Conservation (phyloP, 2,888 invertebrate genomes). For the Gibbula magus region DNA sequence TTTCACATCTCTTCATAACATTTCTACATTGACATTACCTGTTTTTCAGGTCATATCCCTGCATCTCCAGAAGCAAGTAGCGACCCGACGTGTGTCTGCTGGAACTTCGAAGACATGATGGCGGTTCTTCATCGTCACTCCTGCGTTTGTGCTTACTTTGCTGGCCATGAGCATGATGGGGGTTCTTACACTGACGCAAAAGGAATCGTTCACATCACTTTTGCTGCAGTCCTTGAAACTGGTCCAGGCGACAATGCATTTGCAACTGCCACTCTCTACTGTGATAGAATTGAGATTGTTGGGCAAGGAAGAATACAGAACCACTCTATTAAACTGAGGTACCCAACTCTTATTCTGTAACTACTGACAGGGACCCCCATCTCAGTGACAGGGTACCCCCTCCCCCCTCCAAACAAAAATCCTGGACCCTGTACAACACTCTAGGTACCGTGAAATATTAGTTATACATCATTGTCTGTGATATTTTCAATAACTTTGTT, state of each 20-base stretch:
- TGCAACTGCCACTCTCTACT: conserved; percentile 65
- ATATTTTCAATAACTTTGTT: too few relatives aligned
- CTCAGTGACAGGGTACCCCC: too few relatives aligned
- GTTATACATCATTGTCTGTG: too few relatives aligned
- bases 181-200: conserved; percentile 65
- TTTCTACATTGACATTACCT: neutral
- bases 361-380: too few relatives aligned
- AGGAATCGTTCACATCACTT: conserved; percentile 71
- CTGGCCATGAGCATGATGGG: conserved; percentile 74
- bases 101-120: conserved; percentile 72
- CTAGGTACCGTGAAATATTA: too few relatives aligned
- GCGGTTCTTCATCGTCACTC: conserved; percentile 60
- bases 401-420: too few relatives aligned
- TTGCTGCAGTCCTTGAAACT: conserved; percentile 72
- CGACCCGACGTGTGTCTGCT: conserved; percentile 60
- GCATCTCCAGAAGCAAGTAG: neutral
- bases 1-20: too few relatives aligned
- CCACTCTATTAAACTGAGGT: conserved; percentile 43
- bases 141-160: conserved; percentile 71
- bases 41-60: conserved; percentile 26
- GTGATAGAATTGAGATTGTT: conserved; percentile 56
- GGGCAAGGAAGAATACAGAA: conserved; percentile 57
- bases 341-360: conserved; percentile 19
- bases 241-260: conserved; percentile 57
- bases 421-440: too few relatives aligned